Evolutionary conservation across 2,113 vertebrate genomes (phyloP), one percentile per base, ranked within the genome.

Genomic region (Datnioides undecimradiatus): DNA sequence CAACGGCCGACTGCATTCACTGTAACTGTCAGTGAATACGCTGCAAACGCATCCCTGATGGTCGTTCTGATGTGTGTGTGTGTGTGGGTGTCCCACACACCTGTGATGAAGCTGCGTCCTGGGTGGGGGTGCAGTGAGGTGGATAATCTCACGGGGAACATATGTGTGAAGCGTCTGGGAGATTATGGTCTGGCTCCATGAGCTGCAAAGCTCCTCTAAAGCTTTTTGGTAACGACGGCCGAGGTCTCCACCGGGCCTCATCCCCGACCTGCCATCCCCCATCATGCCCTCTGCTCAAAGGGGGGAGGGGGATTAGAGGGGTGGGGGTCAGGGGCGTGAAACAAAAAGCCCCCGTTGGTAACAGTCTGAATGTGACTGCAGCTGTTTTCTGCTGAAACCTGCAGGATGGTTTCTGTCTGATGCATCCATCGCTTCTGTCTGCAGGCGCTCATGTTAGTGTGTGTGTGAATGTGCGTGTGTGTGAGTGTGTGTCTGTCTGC

Each of bases 151-250:
- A 82, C 58, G 25, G 25, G 55, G 66, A 71, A 76, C 92, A 93
- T 94, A 94, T 93, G 93, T 87, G 86, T 85, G 78, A 88, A 91
- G 81, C 72, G 79, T 93, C 91, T 92, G 83, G 83, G 45, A 93
- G 93, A 93, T 93, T 93, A 93, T 43, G 84, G 90, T 90, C 88
- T 89, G 87, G 74, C 71, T 67, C 74, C 51, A 27, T 81, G 86
- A 85, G 88, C 89, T 76, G 82, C 25, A 91, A 92, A 90, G 76
- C 91, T 85, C 64, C 84, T 80, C 73, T 82, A 85, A 92, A 85
- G 86, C 81, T 92, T 90, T 91, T 91, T 85, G 85, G 84, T 88
- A 79, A 87, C 86, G 43, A 82, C 68, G 57, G 59, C 66, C 40
- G 54, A 81, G 65, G 69, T 55, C 82, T 80, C 87, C 63, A 4